Evolutionary conservation across 2,888 invertebrate species (phyloP), one percentile per base, ranked within the genome.

Genomic region (Aricia artaxerxes): DNA sequence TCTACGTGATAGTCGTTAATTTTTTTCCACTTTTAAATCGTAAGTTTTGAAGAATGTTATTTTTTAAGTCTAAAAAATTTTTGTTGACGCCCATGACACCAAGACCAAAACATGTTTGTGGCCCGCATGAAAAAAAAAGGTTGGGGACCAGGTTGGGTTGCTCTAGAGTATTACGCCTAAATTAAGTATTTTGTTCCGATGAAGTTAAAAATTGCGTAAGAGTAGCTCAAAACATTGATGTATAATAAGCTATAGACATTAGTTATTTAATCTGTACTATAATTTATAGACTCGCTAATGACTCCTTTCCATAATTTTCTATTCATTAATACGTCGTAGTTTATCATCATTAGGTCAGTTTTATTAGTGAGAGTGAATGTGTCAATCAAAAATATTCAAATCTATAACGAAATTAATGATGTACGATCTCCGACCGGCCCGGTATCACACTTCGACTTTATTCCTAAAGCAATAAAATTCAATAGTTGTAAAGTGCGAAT

Each of bases 331-430:
- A 49, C 57, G 9, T 31, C 49, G 76, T 16, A 76, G 53, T 53
- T 76, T 53, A 76, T 76, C 76, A 76, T 76, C 76, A 76, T 76
- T 76, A 76, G 76, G 53, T 69, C 35, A 69, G 69, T 35, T 69
- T 69, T 76, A 44, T 76, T 57, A 76, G 76, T 75, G 75, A 76
- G 76, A 76, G 76, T 57, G 53, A 53, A 49, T 76, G 73, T 73
- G 76, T 76, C 76, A 76, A 76, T 76, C 57, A 76, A 76, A 24
- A 53, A 76, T 76, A 76, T 76, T 76, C 76, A 53, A 76, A 76
- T 76, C 57, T 53, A 16, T 76, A 76, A 76, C 53, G 76, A 35
- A 76, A 57, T 31, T 76, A 76, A 76, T 76, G 76, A 75, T 35
- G 69, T 69, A 35, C 69, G 13, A 24, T 69, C 69, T 13, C 69